A percentile compares a stretch with the other conserved stretches of the same genome.
Conservation (phyloP, 2,113 vertebrate genomes). For the Saguinus midas region DNA sequence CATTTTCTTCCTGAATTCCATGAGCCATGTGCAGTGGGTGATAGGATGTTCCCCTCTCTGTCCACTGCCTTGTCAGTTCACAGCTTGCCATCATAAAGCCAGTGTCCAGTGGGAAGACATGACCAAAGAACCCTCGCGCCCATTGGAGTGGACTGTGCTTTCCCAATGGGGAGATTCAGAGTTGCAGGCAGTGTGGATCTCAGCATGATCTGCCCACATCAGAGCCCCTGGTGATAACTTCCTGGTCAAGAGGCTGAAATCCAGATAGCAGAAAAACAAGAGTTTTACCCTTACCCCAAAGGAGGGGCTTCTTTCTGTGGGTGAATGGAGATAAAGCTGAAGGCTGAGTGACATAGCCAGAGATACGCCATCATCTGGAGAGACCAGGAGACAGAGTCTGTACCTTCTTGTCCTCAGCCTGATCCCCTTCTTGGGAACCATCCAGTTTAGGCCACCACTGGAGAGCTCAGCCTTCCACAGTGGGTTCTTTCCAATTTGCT, state of each 20-base stretch:
- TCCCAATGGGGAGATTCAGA: background rate
- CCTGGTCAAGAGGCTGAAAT: background rate
- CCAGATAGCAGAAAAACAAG: background rate
- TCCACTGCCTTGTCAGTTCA: background rate
- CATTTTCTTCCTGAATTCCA: background rate
- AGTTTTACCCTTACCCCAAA: background rate
- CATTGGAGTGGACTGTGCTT: background rate
- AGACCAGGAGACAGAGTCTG: background rate
- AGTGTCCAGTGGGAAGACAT: background rate
- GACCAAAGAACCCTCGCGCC: background rate
- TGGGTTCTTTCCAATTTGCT: background rate
- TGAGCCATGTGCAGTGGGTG: background rate
- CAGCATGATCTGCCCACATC: no score
- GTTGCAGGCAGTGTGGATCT: background rate
- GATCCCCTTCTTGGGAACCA: background rate
- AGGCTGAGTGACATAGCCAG: background rate
- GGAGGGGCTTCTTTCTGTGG: background rate
- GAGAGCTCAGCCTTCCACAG: background rate
- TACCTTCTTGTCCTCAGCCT: background rate
- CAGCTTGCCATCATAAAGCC: background rate
- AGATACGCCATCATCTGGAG: background rate
- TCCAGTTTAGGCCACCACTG: background rate
- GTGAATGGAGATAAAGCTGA: background rate
- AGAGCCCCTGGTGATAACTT: background rate
- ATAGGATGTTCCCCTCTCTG: background rate